phyloP scores from a whole-genome alignment of 2,888 invertebrate genomes.

The Lithophane leautieri region DNA sequence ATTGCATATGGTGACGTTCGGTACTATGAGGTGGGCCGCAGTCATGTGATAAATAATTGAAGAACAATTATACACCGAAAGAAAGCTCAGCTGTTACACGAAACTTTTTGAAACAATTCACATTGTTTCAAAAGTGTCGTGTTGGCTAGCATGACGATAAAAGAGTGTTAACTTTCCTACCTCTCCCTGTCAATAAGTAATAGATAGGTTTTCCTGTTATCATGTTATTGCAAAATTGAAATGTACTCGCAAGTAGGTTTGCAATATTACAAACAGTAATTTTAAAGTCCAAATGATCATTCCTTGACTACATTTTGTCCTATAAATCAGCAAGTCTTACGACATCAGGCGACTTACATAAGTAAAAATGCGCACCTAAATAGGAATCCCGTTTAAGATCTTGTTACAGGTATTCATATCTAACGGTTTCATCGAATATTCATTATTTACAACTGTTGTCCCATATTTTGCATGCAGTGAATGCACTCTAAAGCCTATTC shows the following conservation, averaged over 20 bases:
- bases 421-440: conserved; percentile 57
- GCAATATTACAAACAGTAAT: conserved; percentile 35
- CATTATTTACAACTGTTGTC: conserved; percentile 22
- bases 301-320: conserved; percentile 46
- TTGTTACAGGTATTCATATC: conserved; percentile 47
- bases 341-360: conserved; percentile 4
- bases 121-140: no score
- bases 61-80: neutral
- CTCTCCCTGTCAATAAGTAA: neutral
- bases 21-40: neutral
- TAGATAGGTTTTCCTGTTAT: neutral
- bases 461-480: conserved; percentile 36
- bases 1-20: neutral
- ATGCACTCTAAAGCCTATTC: conserved; percentile 2
- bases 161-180: neutral
- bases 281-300: conserved; percentile 45
- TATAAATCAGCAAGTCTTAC: conserved; percentile 54
- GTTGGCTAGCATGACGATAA: no score
- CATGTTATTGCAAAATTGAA: conserved; percentile 34
- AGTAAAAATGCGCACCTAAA: conserved; percentile 32
- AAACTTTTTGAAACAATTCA: no score
- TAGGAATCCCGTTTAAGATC: conserved; percentile 43
- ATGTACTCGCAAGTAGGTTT: conserved; percentile 13
- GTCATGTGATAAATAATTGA: neutral
- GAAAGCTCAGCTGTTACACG: neutral